Evolutionary conservation across 2,888 invertebrate species (phyloP), one percentile per base, ranked within the genome.

Genomic region (Lithophane ornitopus): DNA sequence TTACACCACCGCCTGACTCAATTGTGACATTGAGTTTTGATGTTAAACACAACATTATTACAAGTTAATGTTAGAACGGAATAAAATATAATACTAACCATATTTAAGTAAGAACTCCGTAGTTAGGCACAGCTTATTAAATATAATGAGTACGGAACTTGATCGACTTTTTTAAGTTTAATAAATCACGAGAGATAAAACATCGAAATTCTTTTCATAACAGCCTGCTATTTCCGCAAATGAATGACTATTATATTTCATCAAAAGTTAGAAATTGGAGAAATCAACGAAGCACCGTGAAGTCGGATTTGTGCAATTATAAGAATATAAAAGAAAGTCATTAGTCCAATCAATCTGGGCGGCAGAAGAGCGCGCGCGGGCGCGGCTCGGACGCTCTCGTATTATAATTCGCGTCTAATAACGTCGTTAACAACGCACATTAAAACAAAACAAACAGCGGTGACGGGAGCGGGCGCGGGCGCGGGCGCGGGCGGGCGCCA

Each of bases 381-480:
- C 62, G 70, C 70, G 84, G 68, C 80, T 87, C 85, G 87, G 90
- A 73, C 79, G 79, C 86, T 89, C 87, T 88, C 91, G 89, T 89
- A 91, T 94, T 93, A 95, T 95, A 94, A 95, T 95, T 94, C 93
- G 94, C 93, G 93, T 94, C 95, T 96, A 95, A 96, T 96, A 95
- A 95, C 94, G 92, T 96, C 96, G 96, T 96, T 96, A 96, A 96
- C 96, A 96, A 94, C 94, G 95, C 90, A 94, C 96, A 95, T 96
- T 96, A 96, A 96, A 96, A 96, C 95, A 96, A 96, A 96, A 95
- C 96, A 96, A 96, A 96, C 95, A 95, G 93, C 91, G 93, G 91
- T 89, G 91, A 90, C 87, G 79, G 54, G 26, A 41, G 84, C 80
- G 85, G 69, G 56, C 39, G 88, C 87, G 86, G 82, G 82, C 26